Evolutionary conservation across 2,888 invertebrate genomes (phyloP).

Genomic region (Julus scandinavius): DNA sequence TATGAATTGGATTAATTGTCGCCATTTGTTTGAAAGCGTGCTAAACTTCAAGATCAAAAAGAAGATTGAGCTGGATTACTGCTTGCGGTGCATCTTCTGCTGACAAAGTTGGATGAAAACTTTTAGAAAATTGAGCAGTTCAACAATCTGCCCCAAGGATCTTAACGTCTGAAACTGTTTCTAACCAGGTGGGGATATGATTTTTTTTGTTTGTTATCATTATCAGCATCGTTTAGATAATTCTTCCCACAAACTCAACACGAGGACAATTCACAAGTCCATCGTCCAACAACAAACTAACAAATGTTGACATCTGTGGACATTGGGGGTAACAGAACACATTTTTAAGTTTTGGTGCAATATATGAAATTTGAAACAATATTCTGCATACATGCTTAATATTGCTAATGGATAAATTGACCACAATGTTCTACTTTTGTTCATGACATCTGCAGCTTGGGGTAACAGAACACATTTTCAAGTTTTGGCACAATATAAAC

Average conservation of each 20-base stretch:
- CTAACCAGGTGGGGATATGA: neutral
- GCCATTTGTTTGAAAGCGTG: neutral
- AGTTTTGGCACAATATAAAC: too few relatives aligned
- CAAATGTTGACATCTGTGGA: too few relatives aligned
- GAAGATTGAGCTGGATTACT: constrained; percentile 1
- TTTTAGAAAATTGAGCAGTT: neutral
- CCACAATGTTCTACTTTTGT: too few relatives aligned
- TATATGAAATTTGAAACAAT: too few relatives aligned
- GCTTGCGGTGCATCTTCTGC: neutral
- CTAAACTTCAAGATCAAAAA: constrained; percentile 19
- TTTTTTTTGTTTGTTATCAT: neutral
- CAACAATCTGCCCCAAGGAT: neutral
- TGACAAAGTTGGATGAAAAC: neutral
- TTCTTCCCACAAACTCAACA: neutral
- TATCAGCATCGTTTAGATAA: neutral
- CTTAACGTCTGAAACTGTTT: neutral
- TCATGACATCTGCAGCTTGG: too few relatives aligned
- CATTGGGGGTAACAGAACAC: too few relatives aligned
- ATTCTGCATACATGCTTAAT: too few relatives aligned
- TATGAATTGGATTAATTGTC: constrained; percentile 30
- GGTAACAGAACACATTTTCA: too few relatives aligned
- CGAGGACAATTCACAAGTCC: too few relatives aligned
- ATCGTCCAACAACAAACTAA: too few relatives aligned
- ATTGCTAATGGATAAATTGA: too few relatives aligned
- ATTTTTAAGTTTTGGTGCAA: too few relatives aligned